phyloP scores from a whole-genome alignment of 2,113 vertebrate species.

The Phyllostomus hastatus region DNA sequence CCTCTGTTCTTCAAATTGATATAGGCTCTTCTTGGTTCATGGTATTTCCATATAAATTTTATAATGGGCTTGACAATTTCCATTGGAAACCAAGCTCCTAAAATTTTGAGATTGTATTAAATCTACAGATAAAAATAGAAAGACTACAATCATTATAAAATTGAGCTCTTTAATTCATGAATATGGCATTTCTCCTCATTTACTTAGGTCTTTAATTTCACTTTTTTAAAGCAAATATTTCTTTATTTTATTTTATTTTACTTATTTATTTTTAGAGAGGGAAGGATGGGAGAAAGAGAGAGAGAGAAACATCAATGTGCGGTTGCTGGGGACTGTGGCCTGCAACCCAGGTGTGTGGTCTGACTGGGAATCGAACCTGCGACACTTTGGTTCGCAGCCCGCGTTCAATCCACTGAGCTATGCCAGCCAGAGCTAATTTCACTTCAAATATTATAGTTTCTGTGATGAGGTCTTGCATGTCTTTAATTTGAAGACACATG shows the following conservation, averaged over 20 bases:
- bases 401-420: no score
- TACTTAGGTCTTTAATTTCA: not conserved
- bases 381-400: no score
- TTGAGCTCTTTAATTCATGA: not conserved
- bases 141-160: not conserved
- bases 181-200: not conserved
- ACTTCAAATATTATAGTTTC: no score
- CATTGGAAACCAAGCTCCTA: not conserved
- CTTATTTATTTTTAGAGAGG: no score
- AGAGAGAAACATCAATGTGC: no score
- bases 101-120: not conserved
- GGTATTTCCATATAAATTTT: not conserved
- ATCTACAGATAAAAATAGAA: not conserved
- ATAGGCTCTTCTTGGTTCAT: not conserved
- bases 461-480: not conserved
- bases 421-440: no score
- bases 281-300: no score
- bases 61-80: not conserved
- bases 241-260: no score
- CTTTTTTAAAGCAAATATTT: no score
- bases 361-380: no score
- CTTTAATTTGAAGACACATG: not conserved
- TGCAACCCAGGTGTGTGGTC: no score
- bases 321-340: no score
- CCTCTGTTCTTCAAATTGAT: not conserved